Evolutionary conservation across 2,113 vertebrate species (phyloP), one percentile per base, ranked within the genome.

Genomic region (Strix uralensis): DNA sequence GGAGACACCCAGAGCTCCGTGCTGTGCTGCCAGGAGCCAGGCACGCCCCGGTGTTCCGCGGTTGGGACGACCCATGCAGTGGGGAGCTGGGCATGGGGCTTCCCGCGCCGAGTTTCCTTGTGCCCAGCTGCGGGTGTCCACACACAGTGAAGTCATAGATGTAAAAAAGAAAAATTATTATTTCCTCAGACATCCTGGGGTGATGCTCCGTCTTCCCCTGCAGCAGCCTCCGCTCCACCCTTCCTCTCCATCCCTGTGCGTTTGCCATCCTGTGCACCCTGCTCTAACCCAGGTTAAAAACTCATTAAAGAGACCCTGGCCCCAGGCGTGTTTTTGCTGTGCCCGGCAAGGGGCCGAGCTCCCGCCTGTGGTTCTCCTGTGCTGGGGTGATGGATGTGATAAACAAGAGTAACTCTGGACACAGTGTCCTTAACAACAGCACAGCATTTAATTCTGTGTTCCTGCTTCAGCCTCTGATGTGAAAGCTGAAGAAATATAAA

Each of bases 31-130:
- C 42, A 7, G 63, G 23, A 63, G 15, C 2, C 3, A 44, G 44
- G 32, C 21, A 30, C 23, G 32, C 5, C 49, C 25, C 5, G 0
- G 1, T 2, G 2, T 27, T 25, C 54, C 72, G 9, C 6, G 8
- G 27, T 15, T 47, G 52, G 30, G 74, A 47, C 2, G 9, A 12
- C 27, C 38, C 0, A 2, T 54, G 67, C 11, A 10, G 32, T 4
- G 40, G 23, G 71, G 26, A 80, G 4, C 17, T 18, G 52, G 32
- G 32, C 58, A 16, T 0, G 0, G 0, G 32, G 11, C 4, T 40
- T n/a, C 52, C 52, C 2, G 0, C n/a, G 36, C 32, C 5, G 25
- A 23, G 47, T 63, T 36, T 52, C 13, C 70, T 66, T 54, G 59
- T 59, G 55, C 22, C 27, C 30, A 47, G 27, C 7, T 62, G 21